Evolutionary conservation across 2,113 vertebrate genomes (phyloP), one percentile per base, ranked within the genome.

Genomic region (Misgurnus mizolepis): DNA sequence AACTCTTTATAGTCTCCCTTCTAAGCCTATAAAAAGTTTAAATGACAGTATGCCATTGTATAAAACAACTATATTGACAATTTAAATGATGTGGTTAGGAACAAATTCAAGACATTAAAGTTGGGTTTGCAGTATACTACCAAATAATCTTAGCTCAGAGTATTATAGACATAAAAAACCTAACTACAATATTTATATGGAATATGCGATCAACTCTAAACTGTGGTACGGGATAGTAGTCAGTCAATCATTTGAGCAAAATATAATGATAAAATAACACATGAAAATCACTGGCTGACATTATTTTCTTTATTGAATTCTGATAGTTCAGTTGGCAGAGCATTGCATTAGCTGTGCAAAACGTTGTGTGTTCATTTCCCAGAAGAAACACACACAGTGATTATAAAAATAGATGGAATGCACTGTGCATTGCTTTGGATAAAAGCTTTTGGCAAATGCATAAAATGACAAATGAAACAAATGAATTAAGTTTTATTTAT

Each of bases 21-120:
- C 86, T 53, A 34, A 79, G n/a, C 62, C 67, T 22, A 87, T 84
- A 84, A 85, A 86, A 79, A 56, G n/a, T 77, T 86, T 86, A 82
- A 83, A 79, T 45, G 39, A 81, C 70, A 80, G 68, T 74, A 80
- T 49, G 66, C 83, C 80, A 71, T 82, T 58, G 71, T 10, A 65
- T 55, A 22, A 64, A 12, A 34, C 27, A 61, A 69, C 6, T 12
- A 73, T 72, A 40, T 10, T 50, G 43, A 64, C 22, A 39, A 8
- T n/a, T n/a, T 67, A 50, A 45, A 75, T 27, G 15, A 17, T 61
- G 9, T 65, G 66, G 40, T 58, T 78, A 85, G 69, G 66, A 80
- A 69, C 67, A 86, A 83, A 88, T 86, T 62, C 14, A 5, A 73
- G 69, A 17, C 27, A 2, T 41, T 73, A 12, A 10, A 65, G 53